Evolutionary conservation across 2,797 vertebrate genomes (phyloP).

Genomic region (Menidia menidia): DNA sequence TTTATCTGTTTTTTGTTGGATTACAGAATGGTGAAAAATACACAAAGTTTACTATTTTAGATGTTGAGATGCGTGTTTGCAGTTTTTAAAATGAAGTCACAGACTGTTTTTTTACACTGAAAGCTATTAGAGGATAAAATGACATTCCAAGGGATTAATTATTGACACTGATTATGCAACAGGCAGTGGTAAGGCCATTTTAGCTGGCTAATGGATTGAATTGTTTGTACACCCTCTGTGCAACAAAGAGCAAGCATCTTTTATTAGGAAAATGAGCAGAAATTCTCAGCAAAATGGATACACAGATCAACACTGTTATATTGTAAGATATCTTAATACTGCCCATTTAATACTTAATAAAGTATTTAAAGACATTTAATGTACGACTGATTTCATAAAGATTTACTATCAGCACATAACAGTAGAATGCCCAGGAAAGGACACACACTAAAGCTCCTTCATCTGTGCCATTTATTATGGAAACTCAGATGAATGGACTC

Average conservation of each 20-base stretch:
- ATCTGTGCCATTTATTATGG: slow-evolving; percentile 30
- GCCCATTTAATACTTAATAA: no score
- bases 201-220: slow-evolving; percentile 10
- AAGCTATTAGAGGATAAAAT: not conserved
- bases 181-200: slow-evolving; percentile 6
- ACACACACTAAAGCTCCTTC: slow-evolving; percentile 3
- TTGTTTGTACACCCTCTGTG: not conserved
- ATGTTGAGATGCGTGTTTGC: not conserved
- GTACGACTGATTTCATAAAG: not conserved
- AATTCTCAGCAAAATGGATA: no score
- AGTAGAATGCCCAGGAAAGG: slow-evolving; percentile 1
- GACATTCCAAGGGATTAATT: not conserved
- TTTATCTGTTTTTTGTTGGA: not conserved
- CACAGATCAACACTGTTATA: no score
- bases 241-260: not conserved
- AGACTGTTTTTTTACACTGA: not conserved
- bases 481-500: slow-evolving; percentile 50
- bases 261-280: no score
- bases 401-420: not conserved
- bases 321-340: no score
- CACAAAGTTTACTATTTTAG: not conserved
- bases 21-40: not conserved
- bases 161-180: slow-evolving; percentile 28
- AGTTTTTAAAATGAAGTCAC: no score
- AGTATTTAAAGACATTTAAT: no score